Percentiles rank a stretch among this genome's conserved stretches.
Evolutionary conservation across 2,113 vertebrate genomes (phyloP).

Genomic region (Camelus bactrianus): DNA sequence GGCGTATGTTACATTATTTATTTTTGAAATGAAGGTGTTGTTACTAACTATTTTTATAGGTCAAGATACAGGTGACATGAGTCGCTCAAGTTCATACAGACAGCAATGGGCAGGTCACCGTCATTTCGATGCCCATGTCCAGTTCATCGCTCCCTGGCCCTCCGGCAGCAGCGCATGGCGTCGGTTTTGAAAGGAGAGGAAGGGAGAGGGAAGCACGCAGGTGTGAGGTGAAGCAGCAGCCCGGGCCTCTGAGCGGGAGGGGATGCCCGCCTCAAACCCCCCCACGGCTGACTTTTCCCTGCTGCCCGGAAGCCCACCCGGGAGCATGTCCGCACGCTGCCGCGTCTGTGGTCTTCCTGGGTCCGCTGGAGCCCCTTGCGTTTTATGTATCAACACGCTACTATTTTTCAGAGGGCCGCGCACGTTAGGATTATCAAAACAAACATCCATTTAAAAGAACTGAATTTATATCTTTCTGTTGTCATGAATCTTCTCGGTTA

Average conservation of each 20-base stretch:
- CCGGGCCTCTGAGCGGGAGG: too few relatives aligned
- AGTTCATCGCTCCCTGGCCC: neutral
- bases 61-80: neutral
- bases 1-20: neutral
- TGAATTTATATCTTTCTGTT: neutral
- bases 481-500: neutral
- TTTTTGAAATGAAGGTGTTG: neutral
- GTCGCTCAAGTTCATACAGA: neutral
- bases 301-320: too few relatives aligned
- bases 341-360: neutral
- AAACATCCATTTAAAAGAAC: neutral
- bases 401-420: neutral
- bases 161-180: neutral
- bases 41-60: neutral
- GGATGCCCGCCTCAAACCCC: neutral
- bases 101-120: neutral
- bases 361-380: neutral
- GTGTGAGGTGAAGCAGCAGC: neutral
- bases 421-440: neutral
- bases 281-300: neutral
- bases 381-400: neutral
- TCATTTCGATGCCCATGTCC: neutral
- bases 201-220: neutral
- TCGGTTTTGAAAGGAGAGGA: neutral
- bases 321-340: accelerated